Evolutionary conservation across 2,888 invertebrate species (phyloP).

Genomic region (Melipona bicolor): DNA sequence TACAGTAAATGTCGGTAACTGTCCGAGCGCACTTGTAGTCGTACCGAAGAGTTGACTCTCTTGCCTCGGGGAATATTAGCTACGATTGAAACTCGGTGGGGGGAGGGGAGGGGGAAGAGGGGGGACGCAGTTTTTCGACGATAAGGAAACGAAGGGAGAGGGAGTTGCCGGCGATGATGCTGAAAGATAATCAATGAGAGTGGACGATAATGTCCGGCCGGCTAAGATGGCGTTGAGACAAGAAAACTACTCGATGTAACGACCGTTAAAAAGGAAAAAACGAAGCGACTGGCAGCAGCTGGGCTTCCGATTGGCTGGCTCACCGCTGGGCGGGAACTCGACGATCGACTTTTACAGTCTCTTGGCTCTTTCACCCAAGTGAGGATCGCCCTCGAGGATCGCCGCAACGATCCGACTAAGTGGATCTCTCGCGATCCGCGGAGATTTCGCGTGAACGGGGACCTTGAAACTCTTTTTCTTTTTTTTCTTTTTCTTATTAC

Average conservation of each 20-base stretch:
- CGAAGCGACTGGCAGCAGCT: conserved; percentile 67
- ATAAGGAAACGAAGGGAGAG: not conserved
- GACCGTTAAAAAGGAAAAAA: conserved; percentile 74
- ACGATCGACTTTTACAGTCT: conserved; percentile 78
- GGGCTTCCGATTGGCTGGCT: conserved; percentile 74
- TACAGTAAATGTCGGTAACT: not conserved
- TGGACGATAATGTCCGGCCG: conserved; percentile 75
- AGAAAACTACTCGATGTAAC: conserved; percentile 78
- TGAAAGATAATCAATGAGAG: conserved; percentile 71
- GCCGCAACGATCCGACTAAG: conserved; percentile 46
- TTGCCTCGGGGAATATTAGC: not conserved
- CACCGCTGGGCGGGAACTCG: conserved; percentile 77
- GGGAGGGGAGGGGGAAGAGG: no score
- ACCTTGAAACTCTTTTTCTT: conserved; percentile 14
- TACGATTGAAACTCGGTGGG: not conserved
- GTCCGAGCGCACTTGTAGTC: not conserved
- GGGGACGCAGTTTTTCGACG: not conserved
- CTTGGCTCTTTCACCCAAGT: conserved; percentile 66
- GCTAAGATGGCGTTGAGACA: conserved; percentile 82
- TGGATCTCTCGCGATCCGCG: conserved; percentile 41
- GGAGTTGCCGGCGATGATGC: conserved; percentile 20
- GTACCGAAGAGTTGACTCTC: not conserved
- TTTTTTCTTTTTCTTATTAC: not conserved
- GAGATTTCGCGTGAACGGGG: conserved; percentile 29
- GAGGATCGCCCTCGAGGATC: conserved; percentile 38